These are phyloP conservation scores for Anolis apletophallus DNA, from an alignment of 2,797 vertebrate species.

Conservation along the genomic window DNA sequence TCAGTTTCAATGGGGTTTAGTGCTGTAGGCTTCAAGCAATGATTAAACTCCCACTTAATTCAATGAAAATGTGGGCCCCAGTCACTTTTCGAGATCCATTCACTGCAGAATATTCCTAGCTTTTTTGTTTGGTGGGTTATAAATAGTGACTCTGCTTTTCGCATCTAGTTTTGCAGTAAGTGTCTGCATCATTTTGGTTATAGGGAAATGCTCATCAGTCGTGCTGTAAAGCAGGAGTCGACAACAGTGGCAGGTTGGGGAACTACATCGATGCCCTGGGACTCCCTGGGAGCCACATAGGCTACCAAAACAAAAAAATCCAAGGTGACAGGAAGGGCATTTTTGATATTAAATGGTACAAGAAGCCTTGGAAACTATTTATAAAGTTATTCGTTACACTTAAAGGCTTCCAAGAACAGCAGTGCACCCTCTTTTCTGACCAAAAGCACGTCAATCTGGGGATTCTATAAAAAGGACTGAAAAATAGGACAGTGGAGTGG, in stretches of 20 bases:
- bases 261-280: neutral
- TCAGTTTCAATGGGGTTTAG: neutral
- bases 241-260: neutral
- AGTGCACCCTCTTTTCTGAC: too few species aligned
- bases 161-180: neutral
- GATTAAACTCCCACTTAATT: conserved; percentile 18
- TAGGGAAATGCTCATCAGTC: neutral
- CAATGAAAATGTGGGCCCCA: neutral
- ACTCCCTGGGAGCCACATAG: neutral
- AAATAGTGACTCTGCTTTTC: neutral
- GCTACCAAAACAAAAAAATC: too few species aligned
- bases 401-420: too few species aligned
- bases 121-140: neutral
- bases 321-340: too few species aligned
- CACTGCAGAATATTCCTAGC: neutral
- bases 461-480: too few species aligned
- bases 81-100: neutral
- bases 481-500: too few species aligned
- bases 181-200: neutral
- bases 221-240: neutral
- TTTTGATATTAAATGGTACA: too few species aligned
- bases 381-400: too few species aligned
- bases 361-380: too few species aligned
- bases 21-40: neutral
- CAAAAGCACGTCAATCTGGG: too few species aligned